Evolutionary conservation across 2,888 invertebrate species (phyloP), one percentile per base, ranked within the genome.

Genomic region (Strigamia crassipes): DNA sequence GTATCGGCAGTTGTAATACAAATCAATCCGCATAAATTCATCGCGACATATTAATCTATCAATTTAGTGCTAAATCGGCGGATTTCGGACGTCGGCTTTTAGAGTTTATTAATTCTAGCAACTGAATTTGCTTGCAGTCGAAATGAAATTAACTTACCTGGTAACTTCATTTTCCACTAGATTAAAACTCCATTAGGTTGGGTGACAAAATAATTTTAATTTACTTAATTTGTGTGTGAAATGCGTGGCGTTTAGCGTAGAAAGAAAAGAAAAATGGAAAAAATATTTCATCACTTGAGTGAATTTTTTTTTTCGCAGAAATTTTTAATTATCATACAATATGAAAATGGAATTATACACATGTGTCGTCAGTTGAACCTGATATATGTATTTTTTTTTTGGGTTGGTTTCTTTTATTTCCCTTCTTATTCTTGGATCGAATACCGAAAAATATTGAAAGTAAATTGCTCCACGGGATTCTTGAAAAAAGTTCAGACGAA

Each of bases 341-440:
- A 73, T 73, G 73, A 73, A 73, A 73, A 73, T 73, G 73, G 73
- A 73, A 73, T 73, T 73, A 31, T 73, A 73, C 73, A 73, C 73
- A 46, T 46, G 46, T 73, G 73, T 73, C 73, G 31, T 73, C 73
- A 31, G 73, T 27, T 73, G 46, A 46, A 46, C 46, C 46, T 46
- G 46, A 46, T 46, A 46, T 27, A 27, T 27, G 27, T 27, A n/a
- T 46, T 13, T 46, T 46, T 46, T 10, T 13, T 46, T 46, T 1
- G 38, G 38, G 1, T 38, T 38, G 38, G 38, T 38, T 38, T 38
- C 9, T 38, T 38, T 38, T 38, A 6, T 38, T 38, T 46, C 15
- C 5, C n/a, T 13, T 46, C n/a, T n/a, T 46, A 9, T 46, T 13
- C 5, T 46, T 46, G 46, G n/a, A 46, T 46, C 46, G 46, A 46